Evolutionary conservation across 2,113 vertebrate genomes (phyloP).

Genomic region (Mus spicilegus): DNA sequence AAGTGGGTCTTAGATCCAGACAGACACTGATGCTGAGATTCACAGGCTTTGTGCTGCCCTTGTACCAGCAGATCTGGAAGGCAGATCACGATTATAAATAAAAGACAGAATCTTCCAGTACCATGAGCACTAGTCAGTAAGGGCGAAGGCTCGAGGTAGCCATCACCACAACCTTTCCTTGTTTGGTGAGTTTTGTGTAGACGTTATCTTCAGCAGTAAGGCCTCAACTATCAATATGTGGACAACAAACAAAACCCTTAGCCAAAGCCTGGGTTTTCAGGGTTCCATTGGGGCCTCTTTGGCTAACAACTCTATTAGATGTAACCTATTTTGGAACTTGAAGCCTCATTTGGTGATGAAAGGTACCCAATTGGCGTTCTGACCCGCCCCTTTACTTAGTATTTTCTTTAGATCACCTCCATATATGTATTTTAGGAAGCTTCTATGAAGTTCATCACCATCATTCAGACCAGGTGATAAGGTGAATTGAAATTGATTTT

Average conservation of each 20-base stretch:
- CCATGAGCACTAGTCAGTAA: background rate
- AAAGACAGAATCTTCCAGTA: background rate
- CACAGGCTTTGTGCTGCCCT: background rate
- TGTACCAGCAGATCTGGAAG: background rate
- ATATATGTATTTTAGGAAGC: background rate
- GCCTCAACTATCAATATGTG: background rate
- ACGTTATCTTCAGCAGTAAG: background rate
- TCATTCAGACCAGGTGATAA: no score
- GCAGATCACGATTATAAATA: background rate
- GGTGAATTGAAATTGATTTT: no score
- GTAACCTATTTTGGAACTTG: background rate
- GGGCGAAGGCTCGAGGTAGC: background rate
- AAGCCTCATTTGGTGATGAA: background rate
- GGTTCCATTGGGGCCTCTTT: background rate
- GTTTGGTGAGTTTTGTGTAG: background rate
- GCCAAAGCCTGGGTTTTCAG: background rate
- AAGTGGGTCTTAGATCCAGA: background rate
- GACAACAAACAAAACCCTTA: background rate
- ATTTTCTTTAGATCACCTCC: background rate
- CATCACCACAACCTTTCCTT: background rate
- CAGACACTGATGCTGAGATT: background rate
- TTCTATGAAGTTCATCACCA: background rate
- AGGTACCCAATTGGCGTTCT: background rate
- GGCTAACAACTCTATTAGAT: background rate
- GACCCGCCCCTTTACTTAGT: no score